These are phyloP conservation scores for Samia ricini DNA, from an alignment of 1,140 invertebrate genomes.

Conservation along the genomic window DNA sequence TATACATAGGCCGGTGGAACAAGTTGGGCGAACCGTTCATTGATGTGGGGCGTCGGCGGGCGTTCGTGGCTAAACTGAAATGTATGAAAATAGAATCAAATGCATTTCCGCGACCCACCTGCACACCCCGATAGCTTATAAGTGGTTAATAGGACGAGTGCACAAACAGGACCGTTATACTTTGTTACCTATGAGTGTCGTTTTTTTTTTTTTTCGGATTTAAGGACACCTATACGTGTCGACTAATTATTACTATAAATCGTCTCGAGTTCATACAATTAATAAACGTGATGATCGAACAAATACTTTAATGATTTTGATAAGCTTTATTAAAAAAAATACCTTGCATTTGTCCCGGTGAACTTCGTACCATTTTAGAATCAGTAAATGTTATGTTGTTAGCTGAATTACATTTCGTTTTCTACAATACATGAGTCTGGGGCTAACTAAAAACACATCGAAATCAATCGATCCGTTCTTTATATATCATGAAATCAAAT, in stretches of 20 bases:
- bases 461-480: no score
- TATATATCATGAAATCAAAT: no score
- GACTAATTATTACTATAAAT: background rate
- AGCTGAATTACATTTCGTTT: no score
- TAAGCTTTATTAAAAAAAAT: no score
- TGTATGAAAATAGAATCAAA: constrained; percentile 51
- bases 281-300: no score
- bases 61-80: constrained; percentile 43
- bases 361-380: no score
- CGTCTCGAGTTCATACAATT: no score
- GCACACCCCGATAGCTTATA: constrained; percentile 8
- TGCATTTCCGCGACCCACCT: constrained; percentile 40
- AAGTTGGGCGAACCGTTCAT: constrained; percentile 41
- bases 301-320: no score
- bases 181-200: background rate
- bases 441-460: no score
- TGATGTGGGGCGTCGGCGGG: constrained; percentile 48
- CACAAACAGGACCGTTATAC: background rate
- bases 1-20: constrained; percentile 38
- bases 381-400: no score
- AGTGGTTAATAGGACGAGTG: constrained; percentile 4
- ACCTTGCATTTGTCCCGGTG: no score
- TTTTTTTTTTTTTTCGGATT: background rate
- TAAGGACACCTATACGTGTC: background rate
- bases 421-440: no score